Evolutionary conservation across 2,113 vertebrate species (phyloP).

Genomic region (Rostratula benghalensis): DNA sequence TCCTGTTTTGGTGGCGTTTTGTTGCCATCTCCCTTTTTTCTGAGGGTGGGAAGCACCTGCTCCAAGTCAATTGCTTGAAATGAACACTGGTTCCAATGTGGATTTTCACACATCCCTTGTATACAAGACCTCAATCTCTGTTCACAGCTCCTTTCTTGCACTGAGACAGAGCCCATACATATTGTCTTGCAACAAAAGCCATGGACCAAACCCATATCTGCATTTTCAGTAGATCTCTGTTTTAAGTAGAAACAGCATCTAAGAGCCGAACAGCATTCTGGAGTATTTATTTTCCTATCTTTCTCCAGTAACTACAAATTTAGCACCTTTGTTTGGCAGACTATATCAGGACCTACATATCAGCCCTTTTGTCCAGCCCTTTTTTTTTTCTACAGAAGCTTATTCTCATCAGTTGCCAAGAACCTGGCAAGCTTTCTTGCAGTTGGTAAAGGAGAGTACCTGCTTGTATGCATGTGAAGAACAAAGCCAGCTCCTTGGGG

Average conservation of each 20-base stretch:
- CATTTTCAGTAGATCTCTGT: neutral
- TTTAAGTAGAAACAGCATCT: neutral
- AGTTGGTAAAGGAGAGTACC: neutral
- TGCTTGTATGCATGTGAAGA: neutral
- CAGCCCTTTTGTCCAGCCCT: neutral
- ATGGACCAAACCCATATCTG: neutral
- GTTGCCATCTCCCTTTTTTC: neutral
- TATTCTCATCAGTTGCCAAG: neutral
- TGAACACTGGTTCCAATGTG: neutral
- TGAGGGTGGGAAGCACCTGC: neutral
- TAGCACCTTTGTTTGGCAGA: neutral
- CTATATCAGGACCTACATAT: neutral
- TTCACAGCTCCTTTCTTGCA: neutral
- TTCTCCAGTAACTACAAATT: neutral
- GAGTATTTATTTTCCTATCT: neutral
- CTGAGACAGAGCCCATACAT: neutral
- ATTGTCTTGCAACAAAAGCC: neutral
- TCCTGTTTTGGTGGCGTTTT: neutral
- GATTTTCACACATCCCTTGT: neutral
- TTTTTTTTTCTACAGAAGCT: neutral
- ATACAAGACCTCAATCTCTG: accelerated
- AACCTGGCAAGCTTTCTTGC: neutral
- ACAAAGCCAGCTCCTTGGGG: neutral
- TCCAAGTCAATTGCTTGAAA: neutral
- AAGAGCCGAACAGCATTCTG: neutral